Evolutionary conservation across 1,140 invertebrate species (phyloP).

Genomic region (Lepidurus apus): DNA sequence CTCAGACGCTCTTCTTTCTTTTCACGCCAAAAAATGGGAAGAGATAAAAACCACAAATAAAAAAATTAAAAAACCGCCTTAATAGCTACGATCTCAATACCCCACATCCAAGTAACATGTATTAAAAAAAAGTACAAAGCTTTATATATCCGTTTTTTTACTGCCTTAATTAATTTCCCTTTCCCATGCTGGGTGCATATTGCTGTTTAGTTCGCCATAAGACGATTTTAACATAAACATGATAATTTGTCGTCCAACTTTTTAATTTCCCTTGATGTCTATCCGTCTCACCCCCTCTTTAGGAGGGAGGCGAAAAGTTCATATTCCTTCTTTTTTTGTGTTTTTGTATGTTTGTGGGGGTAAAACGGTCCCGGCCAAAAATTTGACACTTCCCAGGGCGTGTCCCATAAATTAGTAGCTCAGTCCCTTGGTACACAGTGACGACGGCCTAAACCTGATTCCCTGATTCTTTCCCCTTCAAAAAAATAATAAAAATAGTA

Average conservation of each 20-base stretch:
- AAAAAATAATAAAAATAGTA: no score
- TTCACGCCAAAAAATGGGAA: not conserved
- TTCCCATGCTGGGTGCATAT: no score
- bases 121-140: not conserved
- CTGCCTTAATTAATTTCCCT: not conserved
- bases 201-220: no score
- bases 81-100: constrained; percentile 11
- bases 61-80: not conserved
- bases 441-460: not conserved
- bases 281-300: no score
- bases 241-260: no score
- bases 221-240: no score
- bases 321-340: no score
- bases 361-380: not conserved
- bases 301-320: no score
- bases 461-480: not conserved
- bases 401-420: constrained; percentile 19
- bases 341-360: not conserved
- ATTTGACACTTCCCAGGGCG: constrained; percentile 18
- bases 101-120: not conserved
- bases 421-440: constrained; percentile 11
- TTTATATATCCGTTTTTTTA: not conserved
- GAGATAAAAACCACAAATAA: not conserved
- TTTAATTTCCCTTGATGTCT: no score
- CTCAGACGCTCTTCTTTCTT: not conserved